phyloP scores from a whole-genome alignment of 2,888 invertebrate genomes.

The Hedya salicella region DNA sequence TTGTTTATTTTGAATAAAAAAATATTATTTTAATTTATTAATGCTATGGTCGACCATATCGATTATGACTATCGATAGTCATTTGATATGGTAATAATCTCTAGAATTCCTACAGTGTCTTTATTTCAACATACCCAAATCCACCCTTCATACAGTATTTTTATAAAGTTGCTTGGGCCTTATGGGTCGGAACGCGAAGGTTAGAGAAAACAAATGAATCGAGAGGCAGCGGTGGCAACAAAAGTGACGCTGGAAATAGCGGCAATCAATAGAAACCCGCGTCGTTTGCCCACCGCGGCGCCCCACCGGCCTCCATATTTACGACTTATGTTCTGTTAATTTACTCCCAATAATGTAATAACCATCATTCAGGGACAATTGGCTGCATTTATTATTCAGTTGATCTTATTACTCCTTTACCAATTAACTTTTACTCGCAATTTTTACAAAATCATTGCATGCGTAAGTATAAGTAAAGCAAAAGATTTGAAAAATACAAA shows the following conservation, averaged over 20 bases:
- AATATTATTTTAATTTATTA: too few species aligned
- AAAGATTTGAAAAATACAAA: not conserved
- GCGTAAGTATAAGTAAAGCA: too few species aligned
- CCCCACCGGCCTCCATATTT: conserved; percentile 37
- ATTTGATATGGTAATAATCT: too few species aligned
- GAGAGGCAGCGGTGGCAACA: conserved; percentile 38
- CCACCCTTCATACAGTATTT: conserved; percentile 29
- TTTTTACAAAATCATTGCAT: not conserved
- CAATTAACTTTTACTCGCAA: not conserved
- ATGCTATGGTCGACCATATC: too few species aligned
- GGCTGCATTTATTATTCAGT: conserved; percentile 1
- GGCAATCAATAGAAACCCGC: conserved; percentile 43
- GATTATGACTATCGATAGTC: too few species aligned
- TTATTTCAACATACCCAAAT: not conserved
- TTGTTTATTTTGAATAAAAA: too few species aligned
- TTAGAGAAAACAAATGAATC: conserved; percentile 44
- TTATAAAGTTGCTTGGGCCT: conserved; percentile 31
- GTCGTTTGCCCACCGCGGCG: conserved; percentile 26
- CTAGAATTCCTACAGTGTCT: not conserved
- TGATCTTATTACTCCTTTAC: conserved; percentile 13
- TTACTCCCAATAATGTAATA: conserved; percentile 28
- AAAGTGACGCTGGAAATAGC: conserved; percentile 45
- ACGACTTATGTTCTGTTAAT: conserved; percentile 36
- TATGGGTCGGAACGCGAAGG: conserved; percentile 38
- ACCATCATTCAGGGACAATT: conserved; percentile 13